Percentiles rank a stretch among this genome's conserved stretches.
Evolutionary conservation across 2,888 invertebrate genomes (phyloP).

Genomic region (Tinea semifulvella): DNA sequence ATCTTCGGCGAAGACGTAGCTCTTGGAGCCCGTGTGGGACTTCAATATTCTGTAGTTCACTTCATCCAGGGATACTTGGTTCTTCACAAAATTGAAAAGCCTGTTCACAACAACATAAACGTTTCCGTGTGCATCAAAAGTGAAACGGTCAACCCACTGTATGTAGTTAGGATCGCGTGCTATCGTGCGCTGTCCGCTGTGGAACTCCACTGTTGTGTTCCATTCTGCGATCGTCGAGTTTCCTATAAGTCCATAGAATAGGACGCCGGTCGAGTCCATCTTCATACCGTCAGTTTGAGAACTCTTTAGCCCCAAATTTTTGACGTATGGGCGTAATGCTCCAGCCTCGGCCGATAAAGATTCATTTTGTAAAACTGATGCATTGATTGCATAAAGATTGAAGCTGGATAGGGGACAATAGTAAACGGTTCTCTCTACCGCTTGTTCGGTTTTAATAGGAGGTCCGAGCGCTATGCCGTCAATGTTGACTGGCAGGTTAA

Average conservation of each 20-base stretch:
- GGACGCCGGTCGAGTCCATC: conserved; percentile 73
- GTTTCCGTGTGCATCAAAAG: conserved; percentile 72
- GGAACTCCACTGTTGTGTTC: conserved; percentile 70
- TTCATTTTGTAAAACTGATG: conserved; percentile 67
- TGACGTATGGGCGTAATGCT: conserved; percentile 55
- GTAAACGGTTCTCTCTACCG: conserved; percentile 65
- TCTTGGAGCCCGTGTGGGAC: conserved; percentile 67
- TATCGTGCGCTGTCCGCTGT: conserved; percentile 69
- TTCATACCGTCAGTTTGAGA: conserved; percentile 80
- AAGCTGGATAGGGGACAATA: conserved; percentile 75
- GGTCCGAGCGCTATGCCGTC: conserved; percentile 79
- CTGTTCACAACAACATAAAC: conserved; percentile 75
- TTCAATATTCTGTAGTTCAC: conserved; percentile 75
- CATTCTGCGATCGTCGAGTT: conserved; percentile 76
- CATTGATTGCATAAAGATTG: conserved; percentile 72
- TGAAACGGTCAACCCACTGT: conserved; percentile 79
- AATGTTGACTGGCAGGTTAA: conserved; percentile 69
- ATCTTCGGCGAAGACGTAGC: conserved; percentile 69
- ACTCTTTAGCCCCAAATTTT: conserved; percentile 68
- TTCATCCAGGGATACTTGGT: conserved; percentile 63
- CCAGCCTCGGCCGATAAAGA: conserved; percentile 38
- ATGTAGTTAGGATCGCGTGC: conserved; percentile 72
- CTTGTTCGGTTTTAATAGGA: conserved; percentile 43
- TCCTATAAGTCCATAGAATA: conserved; percentile 75
- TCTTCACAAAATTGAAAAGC: conserved; percentile 71